These are phyloP conservation scores for Gymnothorax javanicus DNA, from an alignment of 2,797 vertebrate genomes.

Conservation along the genomic window DNA sequence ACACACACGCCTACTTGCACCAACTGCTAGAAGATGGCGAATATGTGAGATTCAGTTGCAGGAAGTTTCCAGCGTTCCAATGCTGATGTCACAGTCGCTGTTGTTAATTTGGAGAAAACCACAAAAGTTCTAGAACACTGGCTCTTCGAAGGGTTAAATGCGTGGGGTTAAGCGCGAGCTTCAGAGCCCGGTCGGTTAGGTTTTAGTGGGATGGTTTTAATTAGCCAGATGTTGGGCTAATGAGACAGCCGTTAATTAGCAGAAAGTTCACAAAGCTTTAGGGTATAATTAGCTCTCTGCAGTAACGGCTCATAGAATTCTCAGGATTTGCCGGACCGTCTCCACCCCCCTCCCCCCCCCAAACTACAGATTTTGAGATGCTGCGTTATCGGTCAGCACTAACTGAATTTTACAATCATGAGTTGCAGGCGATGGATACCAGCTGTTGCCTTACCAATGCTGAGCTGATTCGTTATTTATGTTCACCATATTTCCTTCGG, in stretches of 20 bases:
- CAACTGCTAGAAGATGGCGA: not conserved
- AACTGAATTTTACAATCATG: not conserved
- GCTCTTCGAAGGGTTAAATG: not conserved
- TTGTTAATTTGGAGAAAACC: not conserved
- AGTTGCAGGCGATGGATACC: not conserved
- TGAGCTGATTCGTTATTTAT: not conserved
- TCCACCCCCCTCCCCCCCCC: not conserved
- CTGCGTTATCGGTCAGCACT: not conserved
- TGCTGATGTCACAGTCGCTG: too few species aligned
- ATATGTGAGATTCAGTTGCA: not conserved
- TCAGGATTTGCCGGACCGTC: not conserved
- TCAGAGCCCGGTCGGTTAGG: not conserved
- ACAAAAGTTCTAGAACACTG: not conserved
- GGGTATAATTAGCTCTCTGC: slow-evolving; percentile 23
- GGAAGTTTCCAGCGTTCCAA: not conserved
- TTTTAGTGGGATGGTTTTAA: slow-evolving; percentile 14
- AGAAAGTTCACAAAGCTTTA: slow-evolving; percentile 24
- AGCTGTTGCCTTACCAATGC: not conserved
- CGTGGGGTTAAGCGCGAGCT: not conserved
- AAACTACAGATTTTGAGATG: not conserved
- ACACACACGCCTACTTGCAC: not conserved
- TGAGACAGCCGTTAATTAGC: slow-evolving; percentile 20
- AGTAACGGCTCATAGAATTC: not conserved
- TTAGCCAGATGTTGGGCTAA: slow-evolving; percentile 20
- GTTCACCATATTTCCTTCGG: not conserved